phyloP scores from a whole-genome alignment of 2,888 invertebrate species.

The Mythimna impura region DNA sequence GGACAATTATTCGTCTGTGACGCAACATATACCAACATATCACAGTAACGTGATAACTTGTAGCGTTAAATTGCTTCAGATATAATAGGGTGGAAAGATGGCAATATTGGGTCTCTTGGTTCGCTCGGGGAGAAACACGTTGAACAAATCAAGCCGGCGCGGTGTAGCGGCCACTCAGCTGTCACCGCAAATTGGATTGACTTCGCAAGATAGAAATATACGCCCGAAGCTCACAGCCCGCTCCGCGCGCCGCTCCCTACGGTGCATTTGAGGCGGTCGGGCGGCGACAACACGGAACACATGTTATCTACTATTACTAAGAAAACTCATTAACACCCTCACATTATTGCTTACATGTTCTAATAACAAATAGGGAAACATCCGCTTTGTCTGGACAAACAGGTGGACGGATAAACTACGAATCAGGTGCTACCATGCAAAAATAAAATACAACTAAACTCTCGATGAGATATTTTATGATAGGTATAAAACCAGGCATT shows the following conservation, averaged over 20 bases:
- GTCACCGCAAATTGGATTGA: slow-evolving; percentile 85
- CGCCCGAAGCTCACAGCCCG: slow-evolving; percentile 43
- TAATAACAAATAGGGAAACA: slow-evolving; percentile 15
- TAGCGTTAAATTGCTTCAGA: slow-evolving; percentile 50
- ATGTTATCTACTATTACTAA: slow-evolving; percentile 37
- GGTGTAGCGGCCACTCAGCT: slow-evolving; percentile 76
- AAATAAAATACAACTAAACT: slow-evolving; percentile 34
- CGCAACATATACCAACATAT: slow-evolving; percentile 40
- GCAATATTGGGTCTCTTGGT: slow-evolving; percentile 69
- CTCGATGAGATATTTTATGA: slow-evolving; percentile 54
- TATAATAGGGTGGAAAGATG: slow-evolving; percentile 61
- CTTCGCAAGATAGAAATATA: slow-evolving; percentile 77
- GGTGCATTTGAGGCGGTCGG: slow-evolving; percentile 68
- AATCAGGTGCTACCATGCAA: slow-evolving; percentile 28
- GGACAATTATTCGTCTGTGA: slow-evolving; percentile 52
- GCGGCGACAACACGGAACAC: slow-evolving; percentile 44
- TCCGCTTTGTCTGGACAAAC: slow-evolving; percentile 9
- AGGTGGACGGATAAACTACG: background rate
- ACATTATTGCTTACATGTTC: slow-evolving; percentile 17
- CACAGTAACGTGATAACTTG: slow-evolving; percentile 41
- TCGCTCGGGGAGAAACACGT: slow-evolving; percentile 68
- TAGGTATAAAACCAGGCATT: slow-evolving; percentile 48
- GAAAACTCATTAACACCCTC: slow-evolving; percentile 39
- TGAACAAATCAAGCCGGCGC: slow-evolving; percentile 78
- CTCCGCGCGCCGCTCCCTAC: slow-evolving; percentile 58